A percentile compares a stretch with the other conserved stretches of the same genome.
These are phyloP conservation scores for Strigamia crassipes DNA, from an alignment of 2,888 invertebrate genomes.

Conservation along the genomic window DNA sequence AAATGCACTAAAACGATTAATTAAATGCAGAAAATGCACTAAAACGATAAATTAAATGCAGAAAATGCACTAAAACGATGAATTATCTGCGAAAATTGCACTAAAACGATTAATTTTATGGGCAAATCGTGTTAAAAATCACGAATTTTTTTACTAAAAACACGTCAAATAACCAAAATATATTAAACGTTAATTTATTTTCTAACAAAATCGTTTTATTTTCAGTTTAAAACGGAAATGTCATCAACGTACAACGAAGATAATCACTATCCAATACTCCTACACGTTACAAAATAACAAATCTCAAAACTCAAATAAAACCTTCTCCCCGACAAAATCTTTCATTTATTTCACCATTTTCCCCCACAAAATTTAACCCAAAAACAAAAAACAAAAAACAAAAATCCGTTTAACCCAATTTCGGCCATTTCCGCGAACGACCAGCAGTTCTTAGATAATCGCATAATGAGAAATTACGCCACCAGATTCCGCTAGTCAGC, in stretches of 20 bases:
- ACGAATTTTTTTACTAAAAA: not conserved
- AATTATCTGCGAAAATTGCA: too few species aligned
- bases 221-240: not conserved
- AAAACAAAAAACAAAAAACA: not conserved
- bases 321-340: not conserved
- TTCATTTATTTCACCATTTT: not conserved
- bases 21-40: too few species aligned
- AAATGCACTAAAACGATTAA: too few species aligned
- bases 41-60: too few species aligned
- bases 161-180: too few species aligned
- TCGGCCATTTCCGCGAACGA: not conserved
- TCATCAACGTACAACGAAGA: conserved; percentile 66
- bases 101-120: too few species aligned
- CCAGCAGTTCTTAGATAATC: not conserved
- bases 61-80: too few species aligned
- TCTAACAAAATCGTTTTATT: not conserved
- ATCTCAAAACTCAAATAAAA: not conserved
- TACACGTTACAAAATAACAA: conserved; percentile 54
- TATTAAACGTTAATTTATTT: not conserved
- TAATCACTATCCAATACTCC: conserved; percentile 72
- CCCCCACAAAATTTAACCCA: not conserved
- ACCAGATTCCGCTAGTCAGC: conserved; percentile 13
- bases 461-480: not conserved
- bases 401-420: not conserved
- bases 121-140: not conserved